A percentile compares a stretch with the other conserved stretches of the same genome.
Evolutionary conservation across 2,888 invertebrate species (phyloP).

Genomic region (Apotomis betuletana): DNA sequence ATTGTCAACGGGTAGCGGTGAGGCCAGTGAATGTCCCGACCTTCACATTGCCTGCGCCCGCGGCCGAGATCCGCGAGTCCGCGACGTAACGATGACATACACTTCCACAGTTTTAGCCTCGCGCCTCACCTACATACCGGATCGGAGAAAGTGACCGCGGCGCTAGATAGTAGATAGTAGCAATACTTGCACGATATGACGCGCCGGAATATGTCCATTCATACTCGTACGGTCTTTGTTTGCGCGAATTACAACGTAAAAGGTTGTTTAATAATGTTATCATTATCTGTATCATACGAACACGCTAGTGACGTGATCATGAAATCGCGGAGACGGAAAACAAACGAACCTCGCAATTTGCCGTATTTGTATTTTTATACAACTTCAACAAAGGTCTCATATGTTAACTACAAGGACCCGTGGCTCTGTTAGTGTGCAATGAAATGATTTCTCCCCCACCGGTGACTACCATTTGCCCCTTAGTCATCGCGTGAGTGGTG

Average conservation of each 20-base stretch:
- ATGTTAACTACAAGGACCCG: neutral
- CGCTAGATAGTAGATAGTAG: conserved; percentile 39
- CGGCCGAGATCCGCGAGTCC: conserved; percentile 60
- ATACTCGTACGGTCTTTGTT: conserved; percentile 8
- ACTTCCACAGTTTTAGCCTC: conserved; percentile 48
- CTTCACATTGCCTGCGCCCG: conserved; percentile 68
- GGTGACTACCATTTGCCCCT: too few relatives aligned
- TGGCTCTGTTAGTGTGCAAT: neutral
- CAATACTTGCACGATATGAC: conserved; percentile 40
- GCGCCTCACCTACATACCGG: conserved; percentile 50
- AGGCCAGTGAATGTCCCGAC: conserved; percentile 69
- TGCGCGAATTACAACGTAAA: conserved; percentile 3
- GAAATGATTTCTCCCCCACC: too few relatives aligned
- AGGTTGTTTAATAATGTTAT: conserved; percentile 18
- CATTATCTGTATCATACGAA: conserved; percentile 4
- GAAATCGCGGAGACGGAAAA: conserved; percentile 7
- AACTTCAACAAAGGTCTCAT: neutral
- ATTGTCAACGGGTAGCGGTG: conserved; percentile 43
- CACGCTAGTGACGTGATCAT: neutral
- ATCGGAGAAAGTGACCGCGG: conserved; percentile 57
- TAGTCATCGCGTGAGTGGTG: too few relatives aligned
- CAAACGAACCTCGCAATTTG: conserved; percentile 14
- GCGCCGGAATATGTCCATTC: conserved; percentile 19
- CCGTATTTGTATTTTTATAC: neutral
- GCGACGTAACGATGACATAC: conserved; percentile 60